These are phyloP conservation scores for Caerostris extrusa DNA, from an alignment of 1,140 invertebrate genomes.

Conservation along the genomic window DNA sequence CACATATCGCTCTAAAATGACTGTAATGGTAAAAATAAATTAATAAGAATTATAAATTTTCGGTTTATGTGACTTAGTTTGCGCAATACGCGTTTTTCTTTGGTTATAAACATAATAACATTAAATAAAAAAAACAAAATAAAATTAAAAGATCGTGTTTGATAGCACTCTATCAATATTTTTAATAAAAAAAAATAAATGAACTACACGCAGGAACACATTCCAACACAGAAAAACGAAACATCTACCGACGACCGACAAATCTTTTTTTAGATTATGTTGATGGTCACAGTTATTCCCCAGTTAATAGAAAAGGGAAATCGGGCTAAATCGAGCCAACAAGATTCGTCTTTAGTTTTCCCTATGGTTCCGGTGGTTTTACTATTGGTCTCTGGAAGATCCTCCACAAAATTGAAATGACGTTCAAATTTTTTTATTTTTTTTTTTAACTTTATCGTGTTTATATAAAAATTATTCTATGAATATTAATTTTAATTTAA, in stretches of 20 bases:
- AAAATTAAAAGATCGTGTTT: neutral
- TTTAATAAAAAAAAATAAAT: conserved; percentile 33
- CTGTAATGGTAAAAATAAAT: neutral
- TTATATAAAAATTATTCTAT: too few species aligned
- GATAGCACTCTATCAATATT: neutral
- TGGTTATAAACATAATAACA: conserved; percentile 34
- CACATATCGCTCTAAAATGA: neutral
- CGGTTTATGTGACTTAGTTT: conserved; percentile 41
- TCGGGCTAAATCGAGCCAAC: too few species aligned
- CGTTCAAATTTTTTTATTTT: too few species aligned
- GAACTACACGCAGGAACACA: neutral
- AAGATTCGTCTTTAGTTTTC: too few species aligned
- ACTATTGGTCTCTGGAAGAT: too few species aligned
- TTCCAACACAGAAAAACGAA: conserved; percentile 56
- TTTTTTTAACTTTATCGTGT: too few species aligned
- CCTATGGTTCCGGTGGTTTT: too few species aligned
- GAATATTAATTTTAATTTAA: too few species aligned
- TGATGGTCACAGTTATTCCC: neutral
- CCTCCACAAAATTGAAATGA: too few species aligned
- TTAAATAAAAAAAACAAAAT: neutral
- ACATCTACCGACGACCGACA: conserved; percentile 65
- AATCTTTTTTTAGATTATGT: neutral
- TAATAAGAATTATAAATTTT: conserved; percentile 13
- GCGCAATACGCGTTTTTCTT: conserved; percentile 1
- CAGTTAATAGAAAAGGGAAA: too few species aligned